Percentiles rank a stretch among this genome's conserved stretches.
These are phyloP conservation scores for Phalacrocorax carbo DNA, from an alignment of 2,113 vertebrate genomes.

Conservation along the genomic window DNA sequence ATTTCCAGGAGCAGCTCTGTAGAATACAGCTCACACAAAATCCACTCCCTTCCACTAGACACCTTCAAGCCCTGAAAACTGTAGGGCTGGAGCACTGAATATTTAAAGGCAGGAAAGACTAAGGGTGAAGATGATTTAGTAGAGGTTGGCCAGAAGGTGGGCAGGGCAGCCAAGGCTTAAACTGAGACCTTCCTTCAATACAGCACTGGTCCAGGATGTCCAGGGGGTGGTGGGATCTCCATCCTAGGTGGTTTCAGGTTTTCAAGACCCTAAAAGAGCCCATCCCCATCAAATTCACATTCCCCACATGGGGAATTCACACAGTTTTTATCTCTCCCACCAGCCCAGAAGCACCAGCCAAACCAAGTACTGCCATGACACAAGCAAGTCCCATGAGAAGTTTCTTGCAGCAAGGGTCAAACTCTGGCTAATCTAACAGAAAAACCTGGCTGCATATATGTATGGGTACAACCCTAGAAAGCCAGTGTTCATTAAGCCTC, in stretches of 20 bases:
- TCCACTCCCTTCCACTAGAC: not conserved
- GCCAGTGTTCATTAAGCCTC: conserved; percentile 53
- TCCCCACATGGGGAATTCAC: not conserved
- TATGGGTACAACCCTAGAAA: conserved; percentile 11
- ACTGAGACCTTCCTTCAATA: rapidly evolving
- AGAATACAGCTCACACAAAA: not conserved
- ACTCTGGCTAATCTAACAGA: not conserved
- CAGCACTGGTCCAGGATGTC: not conserved
- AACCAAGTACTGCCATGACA: rapidly evolving
- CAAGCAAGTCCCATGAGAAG: not conserved
- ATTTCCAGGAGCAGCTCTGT: not conserved
- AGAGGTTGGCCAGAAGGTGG: not conserved
- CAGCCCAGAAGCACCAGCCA: not conserved
- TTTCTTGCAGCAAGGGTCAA: not conserved
- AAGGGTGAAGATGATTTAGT: not conserved
- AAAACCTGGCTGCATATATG: not conserved
- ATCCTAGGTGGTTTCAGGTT: not conserved
- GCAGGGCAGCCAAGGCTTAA: not conserved
- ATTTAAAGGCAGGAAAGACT: not conserved
- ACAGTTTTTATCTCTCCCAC: not conserved
- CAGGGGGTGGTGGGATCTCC: not conserved
- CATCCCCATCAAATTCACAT: not conserved
- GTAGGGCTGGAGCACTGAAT: not conserved
- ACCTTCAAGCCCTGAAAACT: not conserved
- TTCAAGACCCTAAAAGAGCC: not conserved